These are phyloP conservation scores for Whitmania pigra DNA, from an alignment of 1,140 invertebrate genomes.

Conservation along the genomic window DNA sequence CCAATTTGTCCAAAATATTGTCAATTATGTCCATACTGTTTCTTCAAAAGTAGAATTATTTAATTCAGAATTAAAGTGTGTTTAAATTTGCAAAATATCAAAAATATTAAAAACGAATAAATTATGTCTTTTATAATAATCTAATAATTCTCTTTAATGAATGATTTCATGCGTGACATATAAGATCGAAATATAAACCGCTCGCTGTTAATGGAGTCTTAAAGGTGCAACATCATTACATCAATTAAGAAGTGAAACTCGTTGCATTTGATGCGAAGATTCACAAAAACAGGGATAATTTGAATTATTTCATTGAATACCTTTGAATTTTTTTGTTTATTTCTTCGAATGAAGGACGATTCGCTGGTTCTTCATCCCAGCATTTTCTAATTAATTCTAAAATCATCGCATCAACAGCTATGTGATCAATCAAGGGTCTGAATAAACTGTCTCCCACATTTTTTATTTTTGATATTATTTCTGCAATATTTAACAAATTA, in stretches of 20 bases:
- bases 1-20: conserved; percentile 82
- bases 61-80: conserved; percentile 24
- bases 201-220: background rate
- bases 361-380: conserved; percentile 33
- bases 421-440: background rate
- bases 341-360: conserved; percentile 31
- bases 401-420: background rate
- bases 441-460: background rate
- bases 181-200: no score
- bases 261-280: background rate
- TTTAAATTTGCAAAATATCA: background rate
- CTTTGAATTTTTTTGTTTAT: conserved; percentile 8
- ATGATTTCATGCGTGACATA: background rate
- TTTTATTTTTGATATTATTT: conserved; percentile 12
- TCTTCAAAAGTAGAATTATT: conserved; percentile 35
- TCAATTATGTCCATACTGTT: conserved; percentile 76
- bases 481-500: conserved; percentile 8
- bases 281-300: background rate
- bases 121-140: background rate
- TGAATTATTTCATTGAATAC: background rate
- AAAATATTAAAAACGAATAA: no score
- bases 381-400: conserved; percentile 28
- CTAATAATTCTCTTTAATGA: background rate
- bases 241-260: background rate
- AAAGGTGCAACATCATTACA: background rate